Conservation (phyloP, 2,888 invertebrate genomes). For the Peribatodes rhomboidaria region DNA sequence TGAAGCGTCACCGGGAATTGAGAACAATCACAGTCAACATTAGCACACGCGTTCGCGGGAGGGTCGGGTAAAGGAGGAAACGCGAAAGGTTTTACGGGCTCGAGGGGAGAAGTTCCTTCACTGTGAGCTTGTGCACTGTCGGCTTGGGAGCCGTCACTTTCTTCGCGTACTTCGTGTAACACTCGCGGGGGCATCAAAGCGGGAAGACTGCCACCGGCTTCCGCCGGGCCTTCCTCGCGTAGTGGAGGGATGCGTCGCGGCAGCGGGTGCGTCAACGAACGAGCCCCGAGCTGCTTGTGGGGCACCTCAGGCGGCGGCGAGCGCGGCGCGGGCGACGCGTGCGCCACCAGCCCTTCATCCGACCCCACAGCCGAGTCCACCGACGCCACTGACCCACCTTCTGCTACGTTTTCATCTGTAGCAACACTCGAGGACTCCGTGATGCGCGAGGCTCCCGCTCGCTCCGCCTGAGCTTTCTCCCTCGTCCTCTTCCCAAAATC, state of each 20-base stretch:
- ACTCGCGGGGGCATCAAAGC: constrained; percentile 76
- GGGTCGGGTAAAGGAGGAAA: constrained; percentile 82
- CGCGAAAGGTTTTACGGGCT: constrained; percentile 81
- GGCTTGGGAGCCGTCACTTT: constrained; percentile 83
- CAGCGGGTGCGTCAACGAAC: constrained; percentile 82
- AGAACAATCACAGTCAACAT: constrained; percentile 79
- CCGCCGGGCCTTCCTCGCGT: constrained; percentile 71
- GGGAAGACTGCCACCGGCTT: constrained; percentile 74
- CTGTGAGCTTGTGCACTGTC: constrained; percentile 83
- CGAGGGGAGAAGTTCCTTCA: constrained; percentile 84
- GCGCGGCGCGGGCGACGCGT: constrained; percentile 75
- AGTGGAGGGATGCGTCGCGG: constrained; percentile 78
- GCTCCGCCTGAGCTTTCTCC: constrained; percentile 56
- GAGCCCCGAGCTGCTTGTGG: constrained; percentile 82
- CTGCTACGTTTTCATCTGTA: constrained; percentile 74
- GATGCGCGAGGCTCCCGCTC: constrained; percentile 64
- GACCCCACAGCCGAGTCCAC: constrained; percentile 88
- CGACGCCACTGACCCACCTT: constrained; percentile 84
- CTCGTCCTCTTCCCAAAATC: constrained; percentile 75
- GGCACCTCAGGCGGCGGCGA: constrained; percentile 80
- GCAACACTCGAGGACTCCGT: constrained; percentile 65
- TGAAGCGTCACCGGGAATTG: constrained; percentile 64
- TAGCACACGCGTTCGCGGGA: constrained; percentile 73
- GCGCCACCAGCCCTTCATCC: constrained; percentile 83
- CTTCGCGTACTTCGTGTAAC: constrained; percentile 80